These are phyloP conservation scores for Ornithorhynchus anatinus DNA, from an alignment of 2,113 vertebrate genomes.

Conservation along the genomic window DNA sequence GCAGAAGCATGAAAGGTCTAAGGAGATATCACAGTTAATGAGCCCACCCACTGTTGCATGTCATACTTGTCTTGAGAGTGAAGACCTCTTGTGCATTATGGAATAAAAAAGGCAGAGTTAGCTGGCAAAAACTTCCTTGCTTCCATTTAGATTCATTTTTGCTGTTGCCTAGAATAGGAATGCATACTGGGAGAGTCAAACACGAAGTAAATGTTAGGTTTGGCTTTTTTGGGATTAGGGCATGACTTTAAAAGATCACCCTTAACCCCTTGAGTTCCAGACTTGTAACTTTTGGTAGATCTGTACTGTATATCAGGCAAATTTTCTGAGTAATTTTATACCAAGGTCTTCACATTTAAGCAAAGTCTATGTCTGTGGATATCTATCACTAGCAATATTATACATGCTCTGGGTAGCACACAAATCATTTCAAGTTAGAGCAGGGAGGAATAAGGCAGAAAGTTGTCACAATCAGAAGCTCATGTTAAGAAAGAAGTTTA, in stretches of 20 bases:
- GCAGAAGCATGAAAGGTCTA: conserved; percentile 45
- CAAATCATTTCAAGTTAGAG: too few species aligned
- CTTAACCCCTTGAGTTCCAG: neutral
- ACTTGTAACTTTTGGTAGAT: neutral
- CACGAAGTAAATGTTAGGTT: neutral
- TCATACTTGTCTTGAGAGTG: conserved; percentile 13
- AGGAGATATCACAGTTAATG: conserved; percentile 46
- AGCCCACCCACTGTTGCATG: conserved; percentile 31
- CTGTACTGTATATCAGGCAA: neutral
- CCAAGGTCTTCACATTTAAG: neutral
- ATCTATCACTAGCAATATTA: too few species aligned
- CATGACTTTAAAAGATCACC: neutral
- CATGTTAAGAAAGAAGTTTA: too few species aligned
- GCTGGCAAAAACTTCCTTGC: conserved; percentile 24
- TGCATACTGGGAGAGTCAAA: neutral
- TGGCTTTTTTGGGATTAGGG: neutral
- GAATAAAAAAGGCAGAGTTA: conserved; percentile 33
- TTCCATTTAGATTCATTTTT: conserved; percentile 30
- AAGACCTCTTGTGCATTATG: conserved; percentile 25
- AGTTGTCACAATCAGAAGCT: too few species aligned
- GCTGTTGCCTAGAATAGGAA: conserved; percentile 21
- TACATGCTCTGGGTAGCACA: too few species aligned
- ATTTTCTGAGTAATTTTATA: neutral
- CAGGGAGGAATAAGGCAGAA: too few species aligned
- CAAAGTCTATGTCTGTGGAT: too few species aligned